A percentile compares a stretch with the other conserved stretches of the same genome.
These are phyloP conservation scores for Phylloscopus trochiloides DNA, from an alignment of 2,113 vertebrate genomes.

Conservation along the genomic window DNA sequence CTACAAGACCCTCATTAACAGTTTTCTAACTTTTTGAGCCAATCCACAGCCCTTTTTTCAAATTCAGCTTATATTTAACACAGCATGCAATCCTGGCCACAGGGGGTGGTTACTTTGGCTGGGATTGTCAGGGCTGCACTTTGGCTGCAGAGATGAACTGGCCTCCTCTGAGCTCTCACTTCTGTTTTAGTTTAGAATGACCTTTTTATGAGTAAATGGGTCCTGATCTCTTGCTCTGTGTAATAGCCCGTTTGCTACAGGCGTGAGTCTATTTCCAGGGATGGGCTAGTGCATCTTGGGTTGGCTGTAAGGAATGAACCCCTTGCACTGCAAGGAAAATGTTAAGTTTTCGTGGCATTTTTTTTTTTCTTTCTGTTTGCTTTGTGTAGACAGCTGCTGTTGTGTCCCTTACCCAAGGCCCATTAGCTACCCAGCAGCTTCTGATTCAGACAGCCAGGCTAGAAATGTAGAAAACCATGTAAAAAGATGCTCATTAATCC, in stretches of 20 bases:
- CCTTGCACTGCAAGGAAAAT: background rate
- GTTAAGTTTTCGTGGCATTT: background rate
- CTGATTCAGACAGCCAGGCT: background rate
- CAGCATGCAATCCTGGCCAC: background rate
- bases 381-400: constrained; percentile 20
- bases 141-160: background rate
- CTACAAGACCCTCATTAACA: background rate
- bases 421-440: constrained; percentile 44
- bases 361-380: background rate
- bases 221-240: background rate
- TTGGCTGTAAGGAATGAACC: background rate
- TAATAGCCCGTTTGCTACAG: background rate
- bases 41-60: background rate
- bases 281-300: background rate
- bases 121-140: background rate
- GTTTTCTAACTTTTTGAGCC: background rate
- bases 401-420: constrained; percentile 20
- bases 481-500: constrained; percentile 54
- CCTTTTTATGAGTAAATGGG: background rate
- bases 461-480: constrained; percentile 19
- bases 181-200: background rate
- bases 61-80: background rate
- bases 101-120: background rate
- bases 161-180: background rate
- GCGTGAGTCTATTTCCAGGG: background rate